phyloP scores from a whole-genome alignment of 2,113 vertebrate genomes.

The Pavo muticus region DNA sequence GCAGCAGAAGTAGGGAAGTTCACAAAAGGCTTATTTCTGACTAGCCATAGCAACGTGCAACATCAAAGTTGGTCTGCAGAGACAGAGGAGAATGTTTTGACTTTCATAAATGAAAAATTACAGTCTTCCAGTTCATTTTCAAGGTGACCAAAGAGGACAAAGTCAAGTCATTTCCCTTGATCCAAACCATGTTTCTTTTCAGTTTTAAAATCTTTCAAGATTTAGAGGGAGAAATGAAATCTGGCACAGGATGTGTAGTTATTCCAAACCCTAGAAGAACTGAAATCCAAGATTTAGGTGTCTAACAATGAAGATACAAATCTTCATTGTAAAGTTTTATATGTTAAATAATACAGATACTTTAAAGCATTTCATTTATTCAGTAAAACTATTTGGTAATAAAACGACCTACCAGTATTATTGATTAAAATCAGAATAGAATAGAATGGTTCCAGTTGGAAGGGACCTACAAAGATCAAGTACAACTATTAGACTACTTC shows the following conservation, averaged over 20 bases:
- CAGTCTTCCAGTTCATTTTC: neutral
- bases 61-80: neutral
- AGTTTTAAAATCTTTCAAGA: neutral
- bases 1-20: neutral
- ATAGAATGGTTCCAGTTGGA: neutral
- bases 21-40: neutral
- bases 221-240: neutral
- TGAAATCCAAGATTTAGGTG: neutral
- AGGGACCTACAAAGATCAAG: neutral
- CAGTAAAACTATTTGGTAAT: neutral
- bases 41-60: neutral
- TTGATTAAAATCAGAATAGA: neutral
- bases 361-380: neutral
- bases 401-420: neutral
- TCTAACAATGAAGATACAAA: neutral
- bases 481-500: neutral
- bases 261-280: neutral
- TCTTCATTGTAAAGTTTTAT: neutral
- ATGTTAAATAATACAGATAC: neutral
- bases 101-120: neutral
- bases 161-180: neutral
- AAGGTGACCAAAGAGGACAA: neutral
- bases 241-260: neutral
- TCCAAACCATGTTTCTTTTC: neutral
- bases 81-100: neutral